Evolutionary conservation across 2,888 invertebrate genomes (phyloP).

Genomic region (Caenorhabditis drosophilae): DNA sequence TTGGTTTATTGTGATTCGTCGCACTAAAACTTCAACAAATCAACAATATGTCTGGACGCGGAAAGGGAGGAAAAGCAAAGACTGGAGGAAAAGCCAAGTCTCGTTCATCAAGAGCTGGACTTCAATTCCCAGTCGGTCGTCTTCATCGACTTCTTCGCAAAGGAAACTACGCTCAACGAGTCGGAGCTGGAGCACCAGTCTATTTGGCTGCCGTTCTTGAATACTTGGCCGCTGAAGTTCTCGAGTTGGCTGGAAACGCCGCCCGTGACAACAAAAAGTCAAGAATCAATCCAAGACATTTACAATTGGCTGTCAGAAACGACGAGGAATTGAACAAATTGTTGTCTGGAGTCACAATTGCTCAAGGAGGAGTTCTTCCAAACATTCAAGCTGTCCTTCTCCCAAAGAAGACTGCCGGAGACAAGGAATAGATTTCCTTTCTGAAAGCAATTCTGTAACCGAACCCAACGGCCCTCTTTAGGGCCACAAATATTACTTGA

Average conservation of each 20-base stretch:
- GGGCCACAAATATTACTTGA: conserved; percentile 42
- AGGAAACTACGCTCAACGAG: conserved; percentile 64
- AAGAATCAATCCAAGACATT: conserved; percentile 68
- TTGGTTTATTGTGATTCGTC: background rate
- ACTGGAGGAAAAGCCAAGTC: conserved; percentile 56
- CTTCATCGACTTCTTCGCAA: conserved; percentile 66
- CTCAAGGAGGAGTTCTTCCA: conserved; percentile 81
- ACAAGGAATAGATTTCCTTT: conserved; percentile 41
- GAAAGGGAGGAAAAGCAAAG: conserved; percentile 73
- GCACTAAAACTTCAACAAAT: background rate
- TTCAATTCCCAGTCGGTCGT: conserved; percentile 68
- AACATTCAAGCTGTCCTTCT: conserved; percentile 67
- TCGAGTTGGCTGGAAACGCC: conserved; percentile 68
- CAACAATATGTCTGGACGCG: conserved; percentile 78
- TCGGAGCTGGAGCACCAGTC: conserved; percentile 66
- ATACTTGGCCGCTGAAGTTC: conserved; percentile 65
- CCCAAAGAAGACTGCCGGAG: conserved; percentile 66
- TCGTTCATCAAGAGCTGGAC: conserved; percentile 67
- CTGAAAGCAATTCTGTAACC: background rate
- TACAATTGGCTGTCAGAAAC: conserved; percentile 41
- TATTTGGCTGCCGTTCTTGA: conserved; percentile 65
- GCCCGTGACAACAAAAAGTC: conserved; percentile 72
- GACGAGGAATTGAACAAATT: conserved; percentile 52
- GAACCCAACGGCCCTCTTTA: conserved; percentile 56
- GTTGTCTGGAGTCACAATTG: conserved; percentile 78